Conservation (phyloP, 2,888 invertebrate genomes). For the Leucophora obtusa region DNA sequence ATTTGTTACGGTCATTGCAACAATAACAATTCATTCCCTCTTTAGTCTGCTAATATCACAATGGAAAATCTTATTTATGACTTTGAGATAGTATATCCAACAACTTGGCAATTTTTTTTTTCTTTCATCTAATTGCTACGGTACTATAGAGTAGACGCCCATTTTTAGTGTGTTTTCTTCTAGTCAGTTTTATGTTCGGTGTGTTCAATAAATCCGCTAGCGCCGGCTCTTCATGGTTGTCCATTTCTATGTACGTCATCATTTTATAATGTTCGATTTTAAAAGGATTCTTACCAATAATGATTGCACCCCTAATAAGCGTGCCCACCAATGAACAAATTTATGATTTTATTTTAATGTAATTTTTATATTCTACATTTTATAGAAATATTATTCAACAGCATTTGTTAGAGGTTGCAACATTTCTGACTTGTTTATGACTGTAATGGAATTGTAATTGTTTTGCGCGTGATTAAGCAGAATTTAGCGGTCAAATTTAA, state of each 20-base stretch:
- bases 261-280: conserved; percentile 3
- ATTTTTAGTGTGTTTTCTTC: conserved; percentile 9
- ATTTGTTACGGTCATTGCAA: conserved; percentile 71
- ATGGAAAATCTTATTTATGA: conserved; percentile 75
- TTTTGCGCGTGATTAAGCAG: conserved; percentile 65
- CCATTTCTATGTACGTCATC: conserved; percentile 67
- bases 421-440: conserved; percentile 56
- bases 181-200: conserved; percentile 17
- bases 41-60: conserved; percentile 60
- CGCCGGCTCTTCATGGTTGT: conserved; percentile 68
- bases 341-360: conserved; percentile 50
- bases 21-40: conserved; percentile 12
- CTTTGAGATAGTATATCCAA: conserved; percentile 38
- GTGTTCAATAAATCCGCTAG: conserved; percentile 41
- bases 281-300: conserved; percentile 1
- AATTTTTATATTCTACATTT: not conserved
- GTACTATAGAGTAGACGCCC: conserved; percentile 49
- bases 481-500: conserved; percentile 57
- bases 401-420: conserved; percentile 65
- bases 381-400: conserved; percentile 48
- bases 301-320: conserved; percentile 72
- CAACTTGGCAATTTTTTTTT: conserved; percentile 73
- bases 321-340: conserved; percentile 67
- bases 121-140: conserved; percentile 49
- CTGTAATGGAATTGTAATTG: conserved; percentile 54